Percentiles rank a stretch among this genome's conserved stretches.
phyloP scores from a whole-genome alignment of 2,113 vertebrate species.

The Malurus melanocephalus region DNA sequence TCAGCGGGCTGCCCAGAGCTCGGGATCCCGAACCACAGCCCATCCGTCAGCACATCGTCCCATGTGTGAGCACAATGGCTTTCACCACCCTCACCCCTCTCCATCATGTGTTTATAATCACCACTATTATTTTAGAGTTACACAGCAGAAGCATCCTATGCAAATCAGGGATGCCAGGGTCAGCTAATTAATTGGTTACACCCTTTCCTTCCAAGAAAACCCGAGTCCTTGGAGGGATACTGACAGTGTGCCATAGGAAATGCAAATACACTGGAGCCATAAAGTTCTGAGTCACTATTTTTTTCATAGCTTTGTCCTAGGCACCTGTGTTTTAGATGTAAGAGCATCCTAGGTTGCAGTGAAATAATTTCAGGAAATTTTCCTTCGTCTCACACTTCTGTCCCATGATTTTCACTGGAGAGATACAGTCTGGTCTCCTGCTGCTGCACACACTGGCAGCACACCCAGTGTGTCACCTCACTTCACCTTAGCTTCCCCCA shows the following conservation, averaged over 20 bases:
- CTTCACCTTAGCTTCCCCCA: background rate
- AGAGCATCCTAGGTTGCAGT: background rate
- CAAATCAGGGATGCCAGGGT: slow-evolving; percentile 22
- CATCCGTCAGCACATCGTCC: slow-evolving; percentile 32
- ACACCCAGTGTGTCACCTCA: background rate
- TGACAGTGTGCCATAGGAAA: background rate
- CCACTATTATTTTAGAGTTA: slow-evolving; percentile 13
- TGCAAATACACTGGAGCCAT: background rate
- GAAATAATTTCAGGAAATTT: background rate
- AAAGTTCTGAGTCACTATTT: background rate
- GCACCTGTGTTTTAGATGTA: background rate
- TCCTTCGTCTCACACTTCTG: background rate
- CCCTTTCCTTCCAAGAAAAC: background rate
- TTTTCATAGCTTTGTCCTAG: background rate
- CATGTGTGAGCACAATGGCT: slow-evolving; percentile 44
- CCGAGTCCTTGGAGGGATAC: background rate
- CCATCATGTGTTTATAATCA: slow-evolving; percentile 55
- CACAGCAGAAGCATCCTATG: slow-evolving; percentile 51
- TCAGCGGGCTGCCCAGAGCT: slow-evolving; percentile 41
- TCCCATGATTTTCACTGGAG: background rate
- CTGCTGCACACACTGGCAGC: background rate
- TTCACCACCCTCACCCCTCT: slow-evolving; percentile 48
- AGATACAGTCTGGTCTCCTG: background rate
- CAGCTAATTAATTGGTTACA: slow-evolving; percentile 33
- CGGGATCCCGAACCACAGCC: background rate